These are phyloP conservation scores for Petrosia ficiformis DNA, from an alignment of 37 sponge, comb jelly and placozoan genomes.

Conservation along the genomic window DNA sequence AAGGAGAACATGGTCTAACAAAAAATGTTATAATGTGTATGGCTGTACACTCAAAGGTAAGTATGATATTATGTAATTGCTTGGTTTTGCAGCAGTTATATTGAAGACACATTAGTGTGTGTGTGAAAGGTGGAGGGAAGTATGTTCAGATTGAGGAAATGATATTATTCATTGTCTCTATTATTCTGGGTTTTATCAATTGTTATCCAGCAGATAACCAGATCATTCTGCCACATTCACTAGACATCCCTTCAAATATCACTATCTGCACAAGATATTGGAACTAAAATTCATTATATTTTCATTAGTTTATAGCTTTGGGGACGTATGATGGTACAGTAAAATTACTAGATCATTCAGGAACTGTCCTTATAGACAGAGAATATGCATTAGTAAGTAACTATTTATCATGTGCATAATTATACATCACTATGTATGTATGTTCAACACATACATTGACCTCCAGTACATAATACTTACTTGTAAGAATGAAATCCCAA, in stretches of 20 bases:
- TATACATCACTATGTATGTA: no score
- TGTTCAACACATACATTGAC: no score
- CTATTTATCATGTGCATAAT: background rate
- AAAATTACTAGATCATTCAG: slow-evolving; percentile 70
- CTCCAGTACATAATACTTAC: no score
- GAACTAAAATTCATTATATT: background rate
- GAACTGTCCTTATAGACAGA: slow-evolving; percentile 43
- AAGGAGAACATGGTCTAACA: background rate
- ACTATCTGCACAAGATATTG: background rate
- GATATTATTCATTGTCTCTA: no score
- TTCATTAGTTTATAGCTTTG: slow-evolving; percentile 71
- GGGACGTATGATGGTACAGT: slow-evolving; percentile 76
- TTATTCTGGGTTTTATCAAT: background rate
- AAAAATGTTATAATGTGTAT: slow-evolving; percentile 70
- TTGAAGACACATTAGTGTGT: no score
- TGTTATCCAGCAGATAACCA: no score
- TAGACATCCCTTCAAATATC: no score
- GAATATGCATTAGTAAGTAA: slow-evolving; percentile 44
- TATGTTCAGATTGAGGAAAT: no score
- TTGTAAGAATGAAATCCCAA: background rate
- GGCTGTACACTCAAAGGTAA: slow-evolving; percentile 81
- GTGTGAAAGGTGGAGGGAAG: no score
- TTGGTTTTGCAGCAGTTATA: no score
- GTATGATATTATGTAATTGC: no score
- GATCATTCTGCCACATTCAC: no score